These are phyloP conservation scores for Forpus xanthops DNA, from an alignment of 2,797 vertebrate genomes.

Conservation along the genomic window DNA sequence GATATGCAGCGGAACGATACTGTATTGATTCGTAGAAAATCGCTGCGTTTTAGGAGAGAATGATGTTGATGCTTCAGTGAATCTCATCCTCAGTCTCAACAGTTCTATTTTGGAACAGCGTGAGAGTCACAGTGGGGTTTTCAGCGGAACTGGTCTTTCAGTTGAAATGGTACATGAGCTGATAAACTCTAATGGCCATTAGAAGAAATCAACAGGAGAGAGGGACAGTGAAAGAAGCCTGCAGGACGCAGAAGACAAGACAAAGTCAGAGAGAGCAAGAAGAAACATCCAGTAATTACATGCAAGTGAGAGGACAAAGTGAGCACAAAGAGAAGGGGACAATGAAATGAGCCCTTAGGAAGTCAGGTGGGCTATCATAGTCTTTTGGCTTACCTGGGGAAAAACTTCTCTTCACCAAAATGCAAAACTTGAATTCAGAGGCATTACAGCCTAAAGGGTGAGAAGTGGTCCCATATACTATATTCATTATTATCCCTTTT, in stretches of 20 bases:
- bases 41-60: neutral
- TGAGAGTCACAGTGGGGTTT: neutral
- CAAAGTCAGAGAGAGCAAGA: neutral
- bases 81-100: neutral
- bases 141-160: neutral
- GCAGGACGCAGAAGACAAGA: neutral
- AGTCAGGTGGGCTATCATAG: neutral
- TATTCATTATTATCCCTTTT: neutral
- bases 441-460: neutral
- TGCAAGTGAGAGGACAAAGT: neutral
- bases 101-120: neutral
- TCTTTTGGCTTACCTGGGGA: neutral
- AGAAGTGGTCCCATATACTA: neutral
- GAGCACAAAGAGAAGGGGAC: neutral
- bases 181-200: rapidly evolving
- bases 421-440: neutral
- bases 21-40: rapidly evolving
- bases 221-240: neutral
- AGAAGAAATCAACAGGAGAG: neutral
- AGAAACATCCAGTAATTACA: neutral
- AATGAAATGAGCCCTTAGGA: neutral
- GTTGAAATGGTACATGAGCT: neutral
- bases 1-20: rapidly evolving
- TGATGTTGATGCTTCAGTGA: neutral
- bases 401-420: neutral